A percentile compares a stretch with the other conserved stretches of the same genome.
These are phyloP conservation scores for Ictidomys tridecemlineatus DNA, from an alignment of 2,113 vertebrate species.

Conservation along the genomic window DNA sequence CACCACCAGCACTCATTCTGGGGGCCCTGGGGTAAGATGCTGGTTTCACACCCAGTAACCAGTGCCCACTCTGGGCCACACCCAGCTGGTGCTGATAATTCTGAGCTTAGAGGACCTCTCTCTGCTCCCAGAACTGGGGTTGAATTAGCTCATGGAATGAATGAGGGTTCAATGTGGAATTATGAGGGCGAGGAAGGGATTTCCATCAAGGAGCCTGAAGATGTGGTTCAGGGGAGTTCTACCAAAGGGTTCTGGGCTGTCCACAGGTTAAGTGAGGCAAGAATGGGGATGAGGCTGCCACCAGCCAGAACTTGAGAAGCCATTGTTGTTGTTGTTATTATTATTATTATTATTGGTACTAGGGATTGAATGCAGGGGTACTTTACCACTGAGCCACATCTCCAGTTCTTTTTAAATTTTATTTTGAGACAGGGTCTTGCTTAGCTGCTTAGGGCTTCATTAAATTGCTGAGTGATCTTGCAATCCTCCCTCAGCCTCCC, in stretches of 20 bases:
- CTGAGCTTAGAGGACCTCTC: not conserved
- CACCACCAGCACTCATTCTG: fast-evolving
- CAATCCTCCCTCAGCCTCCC: too few relatives aligned
- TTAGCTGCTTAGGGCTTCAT: too few relatives aligned
- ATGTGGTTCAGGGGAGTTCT: not conserved
- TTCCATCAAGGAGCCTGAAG: not conserved
- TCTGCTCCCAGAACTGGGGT: not conserved
- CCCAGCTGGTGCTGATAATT: not conserved
- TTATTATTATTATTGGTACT: too few relatives aligned
- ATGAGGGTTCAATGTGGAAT: not conserved
- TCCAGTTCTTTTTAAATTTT: too few relatives aligned
- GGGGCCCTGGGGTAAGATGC: fast-evolving
- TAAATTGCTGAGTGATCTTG: too few relatives aligned
- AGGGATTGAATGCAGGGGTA: too few relatives aligned
- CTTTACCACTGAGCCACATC: too few relatives aligned
- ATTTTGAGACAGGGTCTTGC: too few relatives aligned
- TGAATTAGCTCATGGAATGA: not conserved
- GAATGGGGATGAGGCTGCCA: not conserved
- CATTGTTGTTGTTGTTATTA: not conserved
- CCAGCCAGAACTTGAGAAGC: fast-evolving
- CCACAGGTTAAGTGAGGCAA: not conserved
- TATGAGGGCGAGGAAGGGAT: fast-evolving
- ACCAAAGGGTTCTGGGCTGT: not conserved
- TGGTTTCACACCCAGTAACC: not conserved
- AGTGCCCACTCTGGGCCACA: not conserved